These are phyloP conservation scores for Drosophila carrolli DNA, from an alignment of 1,140 invertebrate species.

Conservation along the genomic window DNA sequence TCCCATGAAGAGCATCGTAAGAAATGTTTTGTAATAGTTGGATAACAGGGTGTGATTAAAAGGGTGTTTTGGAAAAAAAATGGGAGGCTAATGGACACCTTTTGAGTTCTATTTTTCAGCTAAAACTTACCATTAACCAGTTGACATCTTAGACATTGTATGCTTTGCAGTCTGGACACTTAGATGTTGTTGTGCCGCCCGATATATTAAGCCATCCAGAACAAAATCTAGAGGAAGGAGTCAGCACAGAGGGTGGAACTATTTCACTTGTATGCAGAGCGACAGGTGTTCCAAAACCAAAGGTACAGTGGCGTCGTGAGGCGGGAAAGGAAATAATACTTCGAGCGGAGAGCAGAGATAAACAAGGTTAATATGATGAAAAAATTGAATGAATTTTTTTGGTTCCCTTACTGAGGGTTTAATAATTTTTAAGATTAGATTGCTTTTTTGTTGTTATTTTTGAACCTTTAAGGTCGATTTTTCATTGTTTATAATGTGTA, in stretches of 20 bases:
- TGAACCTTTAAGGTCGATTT: no score
- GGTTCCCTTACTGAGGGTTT: no score
- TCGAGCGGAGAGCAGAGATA: slow-evolving; percentile 88
- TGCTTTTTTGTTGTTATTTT: no score
- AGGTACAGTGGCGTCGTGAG: slow-evolving; percentile 90
- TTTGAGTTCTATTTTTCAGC: neutral
- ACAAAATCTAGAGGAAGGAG: slow-evolving; percentile 85
- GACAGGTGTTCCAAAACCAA: slow-evolving; percentile 92
- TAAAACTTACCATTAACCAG: neutral
- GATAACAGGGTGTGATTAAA: no score
- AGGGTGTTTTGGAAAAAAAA: no score
- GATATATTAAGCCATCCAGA: slow-evolving; percentile 90
- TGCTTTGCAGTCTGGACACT: slow-evolving; percentile 89
- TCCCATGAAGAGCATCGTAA: slow-evolving; percentile 95
- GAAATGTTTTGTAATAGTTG: slow-evolving; percentile 24
- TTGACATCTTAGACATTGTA: slow-evolving; percentile 1
- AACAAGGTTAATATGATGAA: slow-evolving; percentile 86
- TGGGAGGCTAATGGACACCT: no score
- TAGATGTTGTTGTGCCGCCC: slow-evolving; percentile 93
- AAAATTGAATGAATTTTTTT: no score
- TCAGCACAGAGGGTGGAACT: slow-evolving; percentile 91
- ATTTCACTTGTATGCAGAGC: slow-evolving; percentile 91
- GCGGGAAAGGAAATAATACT: slow-evolving; percentile 90
- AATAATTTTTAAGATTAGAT: no score
- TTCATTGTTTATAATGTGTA: no score